A percentile compares a stretch with the other conserved stretches of the same genome.
Evolutionary conservation across 2,888 invertebrate genomes (phyloP).

Genomic region (Kryphioiulus occultus): DNA sequence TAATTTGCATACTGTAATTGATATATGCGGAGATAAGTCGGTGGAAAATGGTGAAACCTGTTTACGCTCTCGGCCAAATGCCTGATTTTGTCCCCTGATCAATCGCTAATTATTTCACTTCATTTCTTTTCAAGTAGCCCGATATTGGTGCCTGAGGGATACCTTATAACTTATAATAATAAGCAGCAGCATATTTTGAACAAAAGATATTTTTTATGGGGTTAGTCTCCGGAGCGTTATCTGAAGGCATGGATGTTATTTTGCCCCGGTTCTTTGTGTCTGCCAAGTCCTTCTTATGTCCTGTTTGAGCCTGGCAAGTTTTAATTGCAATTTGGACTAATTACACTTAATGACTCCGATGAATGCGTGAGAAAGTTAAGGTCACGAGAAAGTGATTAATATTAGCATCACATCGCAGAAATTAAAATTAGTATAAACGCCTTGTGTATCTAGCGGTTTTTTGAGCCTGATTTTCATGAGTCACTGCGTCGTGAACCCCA

Average conservation of each 20-base stretch:
- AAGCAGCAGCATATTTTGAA: neutral
- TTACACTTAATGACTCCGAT: neutral
- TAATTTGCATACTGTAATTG: conserved; percentile 5
- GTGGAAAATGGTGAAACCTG: neutral
- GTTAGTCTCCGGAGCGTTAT: neutral
- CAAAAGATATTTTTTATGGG: neutral
- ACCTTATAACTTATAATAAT: conserved; percentile 5
- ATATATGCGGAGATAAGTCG: neutral
- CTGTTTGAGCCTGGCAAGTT: neutral
- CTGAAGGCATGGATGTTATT: neutral
- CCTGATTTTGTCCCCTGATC: neutral
- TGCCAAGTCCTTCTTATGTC: neutral
- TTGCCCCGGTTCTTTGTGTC: neutral
- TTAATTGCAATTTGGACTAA: conserved; percentile 5
- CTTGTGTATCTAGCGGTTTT: too few species aligned
- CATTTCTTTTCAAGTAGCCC: neutral
- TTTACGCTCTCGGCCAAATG: neutral
- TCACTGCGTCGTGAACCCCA: too few species aligned
- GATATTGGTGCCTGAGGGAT: neutral
- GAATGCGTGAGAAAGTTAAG: neutral
- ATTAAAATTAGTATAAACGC: too few species aligned
- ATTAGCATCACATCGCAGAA: neutral
- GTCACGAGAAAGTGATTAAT: neutral
- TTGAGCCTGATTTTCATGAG: too few species aligned
- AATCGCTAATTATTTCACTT: neutral